Evolutionary conservation across 2,888 invertebrate genomes (phyloP).

Genomic region (Argyresthia albistria): DNA sequence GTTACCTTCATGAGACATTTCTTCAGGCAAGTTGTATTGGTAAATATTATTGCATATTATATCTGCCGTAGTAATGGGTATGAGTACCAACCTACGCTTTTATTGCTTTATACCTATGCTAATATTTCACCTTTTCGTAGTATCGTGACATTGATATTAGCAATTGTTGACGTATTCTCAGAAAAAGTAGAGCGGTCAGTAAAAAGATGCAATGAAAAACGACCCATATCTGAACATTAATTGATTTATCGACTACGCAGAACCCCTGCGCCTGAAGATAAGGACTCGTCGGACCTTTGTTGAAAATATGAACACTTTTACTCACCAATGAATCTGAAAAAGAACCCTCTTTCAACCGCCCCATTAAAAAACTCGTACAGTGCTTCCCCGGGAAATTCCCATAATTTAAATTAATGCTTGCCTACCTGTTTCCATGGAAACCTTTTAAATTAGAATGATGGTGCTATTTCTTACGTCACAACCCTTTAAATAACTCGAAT

Average conservation of each 20-base stretch:
- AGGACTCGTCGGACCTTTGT: slow-evolving; percentile 27
- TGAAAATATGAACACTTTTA: slow-evolving; percentile 29
- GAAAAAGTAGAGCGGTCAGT: too few relatives aligned
- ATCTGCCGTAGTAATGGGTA: not conserved
- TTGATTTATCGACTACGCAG: slow-evolving; percentile 26
- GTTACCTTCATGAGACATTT: too few relatives aligned
- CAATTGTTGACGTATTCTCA: too few relatives aligned
- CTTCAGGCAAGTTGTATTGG: too few relatives aligned
- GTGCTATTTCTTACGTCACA: not conserved
- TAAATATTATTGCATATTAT: not conserved
- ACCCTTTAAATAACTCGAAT: too few relatives aligned
- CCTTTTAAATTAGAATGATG: too few relatives aligned
- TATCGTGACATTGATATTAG: too few relatives aligned
- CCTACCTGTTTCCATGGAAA: not conserved
- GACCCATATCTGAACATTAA: slow-evolving; percentile 19
- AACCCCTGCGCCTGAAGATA: slow-evolving; percentile 18
- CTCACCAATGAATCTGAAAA: not conserved
- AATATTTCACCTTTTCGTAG: too few relatives aligned
- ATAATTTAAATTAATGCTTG: slow-evolving; percentile 26
- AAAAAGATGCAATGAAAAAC: too few relatives aligned
- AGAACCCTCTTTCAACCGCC: slow-evolving; percentile 29
- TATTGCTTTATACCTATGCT: too few relatives aligned
- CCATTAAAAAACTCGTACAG: slow-evolving; percentile 25
- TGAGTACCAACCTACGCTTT: too few relatives aligned
- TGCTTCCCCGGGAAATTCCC: slow-evolving; percentile 17